Evolutionary conservation across 2,113 vertebrate species (phyloP), one percentile per base, ranked within the genome.

Genomic region (Aldabrachelys gigantea): DNA sequence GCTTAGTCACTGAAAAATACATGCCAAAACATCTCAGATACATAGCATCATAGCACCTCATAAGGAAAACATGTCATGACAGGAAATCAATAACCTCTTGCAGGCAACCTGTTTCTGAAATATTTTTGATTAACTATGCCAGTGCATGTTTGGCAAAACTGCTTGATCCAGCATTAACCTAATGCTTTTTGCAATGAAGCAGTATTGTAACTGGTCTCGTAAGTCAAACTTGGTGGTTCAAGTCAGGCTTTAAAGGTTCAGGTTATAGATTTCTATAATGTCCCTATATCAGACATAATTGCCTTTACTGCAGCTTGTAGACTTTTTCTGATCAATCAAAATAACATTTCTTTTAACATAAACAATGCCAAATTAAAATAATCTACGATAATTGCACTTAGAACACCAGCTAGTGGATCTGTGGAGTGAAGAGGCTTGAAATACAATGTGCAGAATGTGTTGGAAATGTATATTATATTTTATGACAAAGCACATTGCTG

Each of bases 91-190:
- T 98, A 98, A 97, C 94, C 91, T 98, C 95, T 97, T 97, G 95
- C 95, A 98, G 96, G 97, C 1, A 31, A 96, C 97, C 96, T 96
- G 54, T 82, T 98, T 98, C 95, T 98, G 97, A 98, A 98, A 97
- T 98, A 97, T 97, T 94, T 97, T 97, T 98, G 97, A 98, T 98
- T 98, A 98, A 98, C 98, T 98, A 98, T 98, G 96, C 97, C 97
- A 96, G 92, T 53, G 85, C 90, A 96, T 89, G 88, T 97, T 98
- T 96, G 97, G 97, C 97, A 97, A 95, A 90, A 93, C 89, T 91
- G 90, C 94, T 96, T 97, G 95, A 96, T 98, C 92, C 96, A 96
- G 97, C 96, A 97, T 98, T 98, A 98, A 97, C 96, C 96, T 98
- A 98, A 98, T 98, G 97, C 98, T 98, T 98, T 98, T 98, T 98